Conservation (phyloP, 2,113 vertebrate genomes). For the Miniopterus natalensis region DNA sequence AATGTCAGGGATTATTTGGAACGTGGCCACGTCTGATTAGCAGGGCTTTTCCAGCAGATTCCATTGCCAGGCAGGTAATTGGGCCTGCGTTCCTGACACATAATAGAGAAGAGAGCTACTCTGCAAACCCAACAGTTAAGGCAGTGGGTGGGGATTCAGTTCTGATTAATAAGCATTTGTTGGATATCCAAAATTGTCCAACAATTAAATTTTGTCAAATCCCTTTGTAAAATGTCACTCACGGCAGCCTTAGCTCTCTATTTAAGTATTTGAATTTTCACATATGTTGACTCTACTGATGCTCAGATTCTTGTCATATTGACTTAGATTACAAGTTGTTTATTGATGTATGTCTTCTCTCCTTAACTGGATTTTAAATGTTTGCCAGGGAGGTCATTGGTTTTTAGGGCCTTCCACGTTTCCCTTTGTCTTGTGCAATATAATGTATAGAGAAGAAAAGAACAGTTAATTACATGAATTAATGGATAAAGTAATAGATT, state of each 20-base stretch:
- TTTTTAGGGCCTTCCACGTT: background rate
- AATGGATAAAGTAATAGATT: background rate
- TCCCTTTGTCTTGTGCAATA: background rate
- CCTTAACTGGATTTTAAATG: background rate
- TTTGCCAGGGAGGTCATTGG: background rate
- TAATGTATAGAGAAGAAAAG: background rate
- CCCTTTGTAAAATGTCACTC: background rate
- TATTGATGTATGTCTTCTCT: background rate
- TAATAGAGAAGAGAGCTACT: background rate
- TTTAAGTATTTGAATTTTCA: background rate
- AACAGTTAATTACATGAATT: background rate
- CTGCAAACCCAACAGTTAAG: background rate
- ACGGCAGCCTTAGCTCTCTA: background rate
- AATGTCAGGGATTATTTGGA: conserved; percentile 70
- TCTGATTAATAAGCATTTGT: conserved; percentile 19
- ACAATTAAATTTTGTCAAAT: background rate
- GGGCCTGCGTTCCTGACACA: background rate
- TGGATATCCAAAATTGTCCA: background rate
- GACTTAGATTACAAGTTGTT: background rate
- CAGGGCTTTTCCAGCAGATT: conserved; percentile 48
- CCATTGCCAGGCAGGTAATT: background rate
- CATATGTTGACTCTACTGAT: background rate
- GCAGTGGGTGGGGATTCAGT: background rate
- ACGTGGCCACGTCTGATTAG: conserved; percentile 41
- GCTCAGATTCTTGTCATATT: background rate